These are phyloP conservation scores for Alcis repandata DNA, from an alignment of 2,888 invertebrate genomes.

Conservation along the genomic window DNA sequence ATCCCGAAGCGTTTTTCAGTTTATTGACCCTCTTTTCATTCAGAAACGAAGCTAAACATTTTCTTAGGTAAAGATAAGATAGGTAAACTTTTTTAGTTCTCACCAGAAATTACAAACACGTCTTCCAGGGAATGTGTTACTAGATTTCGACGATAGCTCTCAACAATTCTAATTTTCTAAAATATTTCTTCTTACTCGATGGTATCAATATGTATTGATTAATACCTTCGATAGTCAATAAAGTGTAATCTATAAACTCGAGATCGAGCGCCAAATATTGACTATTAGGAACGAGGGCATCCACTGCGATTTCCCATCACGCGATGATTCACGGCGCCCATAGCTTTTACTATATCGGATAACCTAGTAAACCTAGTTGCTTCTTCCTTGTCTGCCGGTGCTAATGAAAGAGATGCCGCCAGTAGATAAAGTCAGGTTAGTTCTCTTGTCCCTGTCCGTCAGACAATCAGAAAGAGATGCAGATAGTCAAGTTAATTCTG, in stretches of 20 bases:
- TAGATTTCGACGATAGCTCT: too few species aligned
- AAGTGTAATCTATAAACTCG: constrained; percentile 22
- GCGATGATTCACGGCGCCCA: constrained; percentile 60
- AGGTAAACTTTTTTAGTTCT: too few species aligned
- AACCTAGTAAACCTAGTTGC: constrained; percentile 35
- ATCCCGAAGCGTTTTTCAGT: background rate
- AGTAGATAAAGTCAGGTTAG: constrained; percentile 43
- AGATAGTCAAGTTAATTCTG: constrained; percentile 46
- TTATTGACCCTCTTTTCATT: background rate
- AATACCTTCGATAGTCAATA: background rate
- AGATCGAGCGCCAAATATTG: constrained; percentile 46
- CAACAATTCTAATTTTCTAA: background rate
- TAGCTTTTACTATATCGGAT: constrained; percentile 41
- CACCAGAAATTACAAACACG: too few species aligned
- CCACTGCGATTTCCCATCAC: constrained; percentile 53
- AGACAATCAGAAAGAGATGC: constrained; percentile 48
- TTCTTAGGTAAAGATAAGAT: too few species aligned
- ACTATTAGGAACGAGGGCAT: constrained; percentile 50
- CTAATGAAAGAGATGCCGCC: constrained; percentile 46
- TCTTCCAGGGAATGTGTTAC: too few species aligned
- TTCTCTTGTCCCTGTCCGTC: constrained; percentile 45
- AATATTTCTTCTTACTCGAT: background rate
- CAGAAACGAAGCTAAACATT: background rate
- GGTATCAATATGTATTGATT: background rate
- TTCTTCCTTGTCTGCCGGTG: constrained; percentile 44